A percentile compares a stretch with the other conserved stretches of the same genome.
Evolutionary conservation across 2,113 vertebrate genomes (phyloP).

Genomic region (Platysteira castanea): DNA sequence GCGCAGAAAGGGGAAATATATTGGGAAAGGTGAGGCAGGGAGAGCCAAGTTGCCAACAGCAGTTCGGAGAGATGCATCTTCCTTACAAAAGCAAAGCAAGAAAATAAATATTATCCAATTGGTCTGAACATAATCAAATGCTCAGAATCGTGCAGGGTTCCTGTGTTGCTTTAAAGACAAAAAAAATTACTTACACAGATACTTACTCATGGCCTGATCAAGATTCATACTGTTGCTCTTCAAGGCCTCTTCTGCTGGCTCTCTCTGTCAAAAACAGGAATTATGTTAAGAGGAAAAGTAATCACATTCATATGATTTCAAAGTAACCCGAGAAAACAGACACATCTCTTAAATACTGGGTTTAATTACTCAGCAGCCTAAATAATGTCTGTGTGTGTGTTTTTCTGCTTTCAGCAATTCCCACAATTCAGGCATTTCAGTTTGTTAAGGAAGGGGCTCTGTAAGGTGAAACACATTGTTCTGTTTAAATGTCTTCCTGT

Average conservation of each 20-base stretch:
- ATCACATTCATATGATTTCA: background rate
- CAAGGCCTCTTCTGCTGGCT: slow-evolving; percentile 97
- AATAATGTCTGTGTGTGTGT: background rate
- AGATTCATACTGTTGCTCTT: slow-evolving; percentile 98
- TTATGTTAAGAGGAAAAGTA: background rate
- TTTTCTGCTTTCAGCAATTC: background rate
- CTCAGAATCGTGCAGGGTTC: background rate
- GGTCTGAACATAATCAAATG: background rate
- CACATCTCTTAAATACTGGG: background rate
- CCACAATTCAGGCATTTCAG: background rate
- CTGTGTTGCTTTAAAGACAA: background rate
- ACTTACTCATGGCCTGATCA: slow-evolving; percentile 99
- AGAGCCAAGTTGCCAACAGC: background rate
- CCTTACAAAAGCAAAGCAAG: background rate
- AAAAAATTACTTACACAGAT: background rate
- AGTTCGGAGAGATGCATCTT: background rate
- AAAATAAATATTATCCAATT: background rate
- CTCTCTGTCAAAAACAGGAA: slow-evolving; percentile 80
- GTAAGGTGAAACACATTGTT: background rate
- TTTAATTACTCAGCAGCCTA: background rate
- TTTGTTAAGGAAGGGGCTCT: background rate
- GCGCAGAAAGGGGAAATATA: background rate
- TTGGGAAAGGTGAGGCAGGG: background rate
- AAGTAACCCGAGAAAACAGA: background rate
- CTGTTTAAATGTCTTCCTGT: background rate